Evolutionary conservation across 2,797 vertebrate genomes (phyloP), one percentile per base, ranked within the genome.

Genomic region (Falco naumanni): DNA sequence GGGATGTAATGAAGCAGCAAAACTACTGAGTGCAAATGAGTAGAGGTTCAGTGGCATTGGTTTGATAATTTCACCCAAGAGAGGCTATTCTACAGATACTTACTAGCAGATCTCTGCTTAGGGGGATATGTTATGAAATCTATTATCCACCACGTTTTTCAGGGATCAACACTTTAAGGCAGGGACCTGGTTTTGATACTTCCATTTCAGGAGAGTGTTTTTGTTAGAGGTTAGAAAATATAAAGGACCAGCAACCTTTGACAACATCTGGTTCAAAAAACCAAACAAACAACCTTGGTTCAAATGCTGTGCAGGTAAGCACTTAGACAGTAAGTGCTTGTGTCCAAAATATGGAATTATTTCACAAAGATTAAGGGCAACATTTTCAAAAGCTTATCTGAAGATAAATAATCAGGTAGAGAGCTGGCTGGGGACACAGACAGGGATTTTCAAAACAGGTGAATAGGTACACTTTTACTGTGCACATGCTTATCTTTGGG

Each of bases 11-110:
- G 87, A 96, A 93, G 77, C 56, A 78, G 64, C 20, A 69, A 86
- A 97, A 87, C 83, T 57, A 50, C 63, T 75, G 96, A 94, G 48
- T 45, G 15, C 63, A 97, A 96, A 85, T 70, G 47, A 92, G 53
- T 80, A 96, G 59, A 87, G 69, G 90, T 97, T 97, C 88, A 84
- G 76, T 91, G 57, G 66, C 31, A 87, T 86, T 83, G 71, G 78
- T 92, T 65, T 88, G 54, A 65, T 82, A 94, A 93, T 96, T 94
- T 95, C 29, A n/a, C 48, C 51, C 77, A 87, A 69, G 65, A 95
- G 88, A 92, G 11, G 16, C 77, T 95, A 79, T 95, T 92, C 85
- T 39, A 94, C 68, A 94, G 75, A 77, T 60, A 74, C 18, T 66
- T 94, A 24, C 10, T 76, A 95, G 84, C 68, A 94, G 6, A 80